Conservation (phyloP, 2,888 invertebrate species). For the Plusia festucae region DNA sequence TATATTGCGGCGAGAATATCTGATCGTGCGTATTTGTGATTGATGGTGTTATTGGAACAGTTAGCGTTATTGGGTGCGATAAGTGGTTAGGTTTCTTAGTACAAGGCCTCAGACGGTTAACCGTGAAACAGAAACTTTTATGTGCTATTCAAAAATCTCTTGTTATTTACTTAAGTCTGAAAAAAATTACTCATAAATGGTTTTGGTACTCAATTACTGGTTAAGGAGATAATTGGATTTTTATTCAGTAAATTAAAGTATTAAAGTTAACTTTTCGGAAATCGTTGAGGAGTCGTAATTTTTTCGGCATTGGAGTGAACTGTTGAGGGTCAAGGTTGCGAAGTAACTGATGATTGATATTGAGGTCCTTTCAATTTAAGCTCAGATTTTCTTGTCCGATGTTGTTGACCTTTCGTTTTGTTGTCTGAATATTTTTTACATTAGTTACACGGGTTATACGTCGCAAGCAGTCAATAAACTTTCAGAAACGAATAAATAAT, state of each 20-base stretch:
- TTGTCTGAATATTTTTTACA: too few species aligned
- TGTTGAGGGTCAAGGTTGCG: not conserved
- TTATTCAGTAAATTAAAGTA: not conserved
- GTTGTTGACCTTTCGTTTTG: not conserved
- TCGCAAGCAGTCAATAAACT: not conserved
- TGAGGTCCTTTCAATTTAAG: constrained; percentile 1
- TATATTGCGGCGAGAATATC: constrained; percentile 63
- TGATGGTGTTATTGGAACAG: constrained; percentile 42
- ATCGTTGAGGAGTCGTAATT: not conserved
- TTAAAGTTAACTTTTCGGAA: not conserved
- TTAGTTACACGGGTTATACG: not conserved
- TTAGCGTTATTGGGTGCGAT: constrained; percentile 49
- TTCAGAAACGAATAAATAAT: constrained; percentile 14
- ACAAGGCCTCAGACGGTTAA: constrained; percentile 18
- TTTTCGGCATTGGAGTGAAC: not conserved
- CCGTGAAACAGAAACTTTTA: not conserved
- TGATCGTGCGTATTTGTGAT: constrained; percentile 56
- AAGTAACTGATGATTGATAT: not conserved
- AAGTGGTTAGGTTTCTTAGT: constrained; percentile 33
- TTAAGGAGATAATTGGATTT: not conserved
- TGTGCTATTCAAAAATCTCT: not conserved
- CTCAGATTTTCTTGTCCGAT: not conserved
- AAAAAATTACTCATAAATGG: not conserved
- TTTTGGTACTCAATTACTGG: not conserved
- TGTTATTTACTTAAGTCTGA: not conserved